phyloP scores from a whole-genome alignment of 37 sponge, comb jelly and placozoan species.

The Axinella damicornis region DNA sequence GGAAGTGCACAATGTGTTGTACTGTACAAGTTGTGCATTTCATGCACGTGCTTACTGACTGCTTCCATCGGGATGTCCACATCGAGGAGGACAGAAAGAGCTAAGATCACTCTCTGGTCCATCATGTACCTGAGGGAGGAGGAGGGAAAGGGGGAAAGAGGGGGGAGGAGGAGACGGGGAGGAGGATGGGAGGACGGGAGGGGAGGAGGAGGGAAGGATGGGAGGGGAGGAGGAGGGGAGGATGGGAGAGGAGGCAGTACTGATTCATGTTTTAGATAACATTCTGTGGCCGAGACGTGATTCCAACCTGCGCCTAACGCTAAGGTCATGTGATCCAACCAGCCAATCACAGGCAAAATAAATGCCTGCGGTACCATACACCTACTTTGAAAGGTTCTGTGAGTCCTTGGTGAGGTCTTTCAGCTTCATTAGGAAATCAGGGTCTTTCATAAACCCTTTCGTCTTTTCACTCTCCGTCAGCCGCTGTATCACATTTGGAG shows the following conservation, averaged over 20 bases:
- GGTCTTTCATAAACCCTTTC: slow-evolving; percentile 62
- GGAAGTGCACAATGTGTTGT: too few species aligned
- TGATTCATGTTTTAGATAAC: too few species aligned
- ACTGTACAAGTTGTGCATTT: too few species aligned
- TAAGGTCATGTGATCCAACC: too few species aligned
- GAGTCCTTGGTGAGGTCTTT: slow-evolving; percentile 36
- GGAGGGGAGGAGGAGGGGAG: not conserved
- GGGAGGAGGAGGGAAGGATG: too few species aligned
- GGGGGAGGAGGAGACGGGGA: too few species aligned
- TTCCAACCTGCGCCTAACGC: too few species aligned
- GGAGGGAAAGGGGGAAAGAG: not conserved
- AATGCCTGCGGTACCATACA: not conserved
- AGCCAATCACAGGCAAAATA: too few species aligned
- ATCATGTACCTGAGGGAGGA: slow-evolving; percentile 38
- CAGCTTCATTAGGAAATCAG: slow-evolving; percentile 53
- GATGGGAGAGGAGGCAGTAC: too few species aligned
- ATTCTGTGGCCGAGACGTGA: too few species aligned
- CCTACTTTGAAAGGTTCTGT: slow-evolving; percentile 15
- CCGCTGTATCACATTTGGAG: slow-evolving; percentile 34
- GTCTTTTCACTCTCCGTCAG: slow-evolving; percentile 64
- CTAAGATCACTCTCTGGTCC: slow-evolving; percentile 51
- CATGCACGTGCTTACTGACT: too few species aligned
- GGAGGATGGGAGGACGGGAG: too few species aligned
- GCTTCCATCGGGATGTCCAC: slow-evolving; percentile 36
- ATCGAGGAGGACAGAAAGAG: slow-evolving; percentile 65